Conservation (phyloP, 1,140 invertebrate species). For the Drosophila elegans region DNA sequence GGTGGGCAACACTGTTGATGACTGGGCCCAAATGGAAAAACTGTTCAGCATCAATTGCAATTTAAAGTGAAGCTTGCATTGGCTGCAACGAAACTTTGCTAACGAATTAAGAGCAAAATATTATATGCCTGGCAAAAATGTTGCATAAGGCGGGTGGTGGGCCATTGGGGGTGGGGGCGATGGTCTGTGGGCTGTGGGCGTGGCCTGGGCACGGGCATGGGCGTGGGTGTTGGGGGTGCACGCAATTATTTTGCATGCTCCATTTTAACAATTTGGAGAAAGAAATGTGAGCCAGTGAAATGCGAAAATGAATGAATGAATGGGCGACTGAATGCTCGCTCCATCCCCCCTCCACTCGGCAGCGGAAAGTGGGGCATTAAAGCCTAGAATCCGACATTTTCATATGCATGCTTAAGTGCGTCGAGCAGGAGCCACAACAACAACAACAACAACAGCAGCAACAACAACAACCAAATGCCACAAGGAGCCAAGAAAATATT, state of each 20-base stretch:
- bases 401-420: conserved; percentile 56
- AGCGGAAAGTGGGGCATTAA: conserved; percentile 41
- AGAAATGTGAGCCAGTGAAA: conserved; percentile 49
- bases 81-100: conserved; percentile 36
- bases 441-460: neutral
- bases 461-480: conserved; percentile 35
- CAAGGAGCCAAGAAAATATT: conserved; percentile 55
- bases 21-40: conserved; percentile 24
- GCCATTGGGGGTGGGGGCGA: neutral
- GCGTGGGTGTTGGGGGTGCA: conserved; percentile 7
- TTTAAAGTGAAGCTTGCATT: conserved; percentile 33
- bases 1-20: conserved; percentile 13
- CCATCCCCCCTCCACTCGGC: conserved; percentile 1
- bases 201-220: no score
- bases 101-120: conserved; percentile 56
- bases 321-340: conserved; percentile 36
- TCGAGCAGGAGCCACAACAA: neutral
- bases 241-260: conserved; percentile 53
- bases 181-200: no score
- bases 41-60: conserved; percentile 42
- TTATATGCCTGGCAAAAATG: conserved; percentile 52
- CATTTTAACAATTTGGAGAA: conserved; percentile 54
- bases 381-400: conserved; percentile 33
- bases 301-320: conserved; percentile 53
- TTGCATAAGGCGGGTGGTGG: conserved; percentile 34